A percentile compares a stretch with the other conserved stretches of the same genome.
Evolutionary conservation across 2,797 vertebrate genomes (phyloP).

Genomic region (Characodon lateralis): DNA sequence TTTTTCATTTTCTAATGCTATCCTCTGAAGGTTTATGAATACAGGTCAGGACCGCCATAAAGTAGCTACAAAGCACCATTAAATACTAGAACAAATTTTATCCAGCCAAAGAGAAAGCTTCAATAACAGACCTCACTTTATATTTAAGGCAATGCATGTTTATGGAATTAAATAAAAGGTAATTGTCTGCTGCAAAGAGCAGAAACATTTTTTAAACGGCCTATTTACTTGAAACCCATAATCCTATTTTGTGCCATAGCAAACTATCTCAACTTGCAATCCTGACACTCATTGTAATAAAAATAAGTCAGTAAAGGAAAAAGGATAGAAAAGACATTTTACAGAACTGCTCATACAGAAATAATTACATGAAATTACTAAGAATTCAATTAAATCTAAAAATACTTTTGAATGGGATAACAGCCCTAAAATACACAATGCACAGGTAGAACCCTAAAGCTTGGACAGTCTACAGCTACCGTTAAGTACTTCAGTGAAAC

Average conservation of each 20-base stretch:
- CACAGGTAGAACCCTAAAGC: slow-evolving; percentile 6
- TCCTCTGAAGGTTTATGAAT: slow-evolving; percentile 50
- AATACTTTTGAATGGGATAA: slow-evolving; percentile 24
- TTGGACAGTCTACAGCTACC: slow-evolving; percentile 2
- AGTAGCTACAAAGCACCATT: slow-evolving; percentile 68
- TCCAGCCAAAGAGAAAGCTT: slow-evolving; percentile 60
- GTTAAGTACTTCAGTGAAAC: background rate
- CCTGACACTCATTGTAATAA: background rate
- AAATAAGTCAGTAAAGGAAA: background rate
- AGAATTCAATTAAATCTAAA: slow-evolving; percentile 1
- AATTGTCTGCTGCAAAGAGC: slow-evolving; percentile 8
- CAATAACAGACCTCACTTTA: slow-evolving; percentile 64
- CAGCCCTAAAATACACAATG: slow-evolving; percentile 39
- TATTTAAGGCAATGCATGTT: slow-evolving; percentile 80
- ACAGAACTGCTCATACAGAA: background rate
- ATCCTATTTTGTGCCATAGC: background rate
- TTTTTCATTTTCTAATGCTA: background rate
- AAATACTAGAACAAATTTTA: slow-evolving; percentile 48
- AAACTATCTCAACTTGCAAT: background rate
- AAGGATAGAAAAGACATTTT: background rate
- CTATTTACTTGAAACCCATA: background rate
- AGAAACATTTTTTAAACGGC: slow-evolving; percentile 7
- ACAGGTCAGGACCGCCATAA: slow-evolving; percentile 42
- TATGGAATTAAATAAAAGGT: slow-evolving; percentile 38
- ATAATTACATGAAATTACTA: slow-evolving; percentile 12